A percentile compares a stretch with the other conserved stretches of the same genome.
phyloP scores from a whole-genome alignment of 30 jellyfish, hydroid and myxozoan genomes.

The Catostylus mosaicus region DNA sequence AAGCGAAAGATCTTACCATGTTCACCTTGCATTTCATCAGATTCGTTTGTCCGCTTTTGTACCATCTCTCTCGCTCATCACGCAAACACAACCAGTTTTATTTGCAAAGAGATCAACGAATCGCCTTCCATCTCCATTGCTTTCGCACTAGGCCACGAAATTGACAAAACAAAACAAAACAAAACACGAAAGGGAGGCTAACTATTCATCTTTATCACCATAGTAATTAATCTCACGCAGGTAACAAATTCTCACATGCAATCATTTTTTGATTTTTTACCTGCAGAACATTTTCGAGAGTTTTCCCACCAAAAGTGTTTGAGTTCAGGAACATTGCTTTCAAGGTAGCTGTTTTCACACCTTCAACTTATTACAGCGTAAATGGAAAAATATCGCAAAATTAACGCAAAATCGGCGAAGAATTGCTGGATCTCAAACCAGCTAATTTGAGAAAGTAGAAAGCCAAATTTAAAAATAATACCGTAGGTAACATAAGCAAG shows the following conservation, averaged over 20 bases:
- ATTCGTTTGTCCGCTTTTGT: conserved; percentile 32
- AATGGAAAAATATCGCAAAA: too few relatives aligned
- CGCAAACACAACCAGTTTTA: not conserved
- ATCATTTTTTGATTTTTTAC: too few relatives aligned
- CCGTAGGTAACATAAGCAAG: too few relatives aligned
- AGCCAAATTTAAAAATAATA: too few relatives aligned
- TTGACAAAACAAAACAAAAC: conserved; percentile 4
- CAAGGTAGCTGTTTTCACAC: too few relatives aligned
- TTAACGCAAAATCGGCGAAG: too few relatives aligned
- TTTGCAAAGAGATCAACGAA: not conserved
- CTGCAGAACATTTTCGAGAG: too few relatives aligned
- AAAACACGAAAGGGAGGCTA: not conserved
- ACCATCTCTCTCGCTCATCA: conserved; percentile 47
- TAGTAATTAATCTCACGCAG: conserved; percentile 7
- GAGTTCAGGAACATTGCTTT: too few relatives aligned
- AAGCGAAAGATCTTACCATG: not conserved
- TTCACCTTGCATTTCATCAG: conserved; percentile 72
- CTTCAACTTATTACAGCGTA: too few relatives aligned
- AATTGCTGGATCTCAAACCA: too few relatives aligned
- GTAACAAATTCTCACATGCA: conserved; percentile 5
- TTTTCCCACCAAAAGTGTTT: too few relatives aligned
- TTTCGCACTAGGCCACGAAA: not conserved
- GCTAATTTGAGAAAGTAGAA: too few relatives aligned
- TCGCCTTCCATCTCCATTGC: not conserved
- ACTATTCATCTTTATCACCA: not conserved